phyloP scores from a whole-genome alignment of 1,140 invertebrate species.

The Stenopsyche tienmushanensis region DNA sequence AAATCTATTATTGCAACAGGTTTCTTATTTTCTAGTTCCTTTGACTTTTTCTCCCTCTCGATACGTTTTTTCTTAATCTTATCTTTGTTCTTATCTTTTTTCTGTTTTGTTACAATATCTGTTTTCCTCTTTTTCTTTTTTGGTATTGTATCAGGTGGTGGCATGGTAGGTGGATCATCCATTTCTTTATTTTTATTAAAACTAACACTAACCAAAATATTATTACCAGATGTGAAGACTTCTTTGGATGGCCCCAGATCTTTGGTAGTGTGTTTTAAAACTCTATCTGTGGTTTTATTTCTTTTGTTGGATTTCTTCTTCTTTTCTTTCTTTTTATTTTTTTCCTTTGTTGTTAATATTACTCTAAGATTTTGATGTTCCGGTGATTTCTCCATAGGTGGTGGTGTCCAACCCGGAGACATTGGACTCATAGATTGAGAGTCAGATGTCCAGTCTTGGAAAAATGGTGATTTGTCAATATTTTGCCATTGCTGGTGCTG shows the following conservation, averaged over 20 bases:
- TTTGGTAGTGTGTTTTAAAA: conserved; percentile 51
- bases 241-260: conserved; percentile 73
- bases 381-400: conserved; percentile 46
- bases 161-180: conserved; percentile 52
- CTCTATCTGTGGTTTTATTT: conserved; percentile 49
- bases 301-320: conserved; percentile 63
- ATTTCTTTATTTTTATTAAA: conserved; percentile 74
- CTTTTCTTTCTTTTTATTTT: conserved; percentile 52
- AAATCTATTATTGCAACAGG: conserved; percentile 84
- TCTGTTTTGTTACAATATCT: conserved; percentile 55
- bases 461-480: conserved; percentile 29
- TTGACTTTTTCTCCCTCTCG: conserved; percentile 53
- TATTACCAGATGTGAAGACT: conserved; percentile 88
- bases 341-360: conserved; percentile 45
- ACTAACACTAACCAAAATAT: conserved; percentile 88
- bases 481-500: conserved; percentile 21
- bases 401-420: conserved; percentile 55
- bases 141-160: conserved; percentile 43
- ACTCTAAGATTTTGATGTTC: conserved; percentile 48
- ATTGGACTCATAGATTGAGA: conserved; percentile 48
- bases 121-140: conserved; percentile 52
- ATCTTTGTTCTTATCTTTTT: conserved; percentile 49
- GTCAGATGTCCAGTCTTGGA: conserved; percentile 45
- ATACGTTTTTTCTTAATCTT: conserved; percentile 54
- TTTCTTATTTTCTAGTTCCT: conserved; percentile 61